Base-by-base conservation (phyloP, 2,888 invertebrate genomes). In the Cryptophagus acutangulus region DNA sequence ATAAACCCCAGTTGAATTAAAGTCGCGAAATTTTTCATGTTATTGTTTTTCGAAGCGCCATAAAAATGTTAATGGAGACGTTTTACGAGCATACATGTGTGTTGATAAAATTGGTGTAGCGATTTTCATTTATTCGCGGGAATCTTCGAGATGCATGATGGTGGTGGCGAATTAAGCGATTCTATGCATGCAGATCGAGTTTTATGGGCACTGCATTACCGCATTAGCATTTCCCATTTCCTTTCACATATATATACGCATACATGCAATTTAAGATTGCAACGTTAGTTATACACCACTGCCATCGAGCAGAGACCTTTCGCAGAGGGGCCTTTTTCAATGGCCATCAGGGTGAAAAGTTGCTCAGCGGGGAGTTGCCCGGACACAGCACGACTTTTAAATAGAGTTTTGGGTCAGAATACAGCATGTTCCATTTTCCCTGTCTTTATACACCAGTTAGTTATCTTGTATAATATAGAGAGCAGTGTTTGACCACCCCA, bases 191-290 rank as follows among this genome's bases (percentile, higher is more conserved):
- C 53, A 53, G 53, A 55, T 52, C 38, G 51, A 52, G 48, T 55
- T 55, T 55, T 55, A 55, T 52, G 52, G 52, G 50, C 51, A 46
- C 51, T 51, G 55, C 52, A 54, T 51, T 51, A 49, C 55, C 39
- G 46, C 57, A 57, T 57, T 57, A 55, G 54, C 57, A 57, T 57
- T 55, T 57, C 51, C 57, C 57, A 55, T 57, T 57, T 55, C 55
- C 57, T 55, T 48, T 51, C n/a, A 26, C 26, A n/a, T 26, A 26
- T n/a, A 51, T 50, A 50, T 44, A 54, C 48, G 52, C 52, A 51
- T 51, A 48, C 53, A 51, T 55, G 56, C 52, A 54, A 56, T 56
- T 54, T 54, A 55, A 54, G 53, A 55, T 51, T 52, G 52, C 49
- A 49, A 49, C 51, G 50, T 54, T 56, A 53, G 56, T 54, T 51